These are phyloP conservation scores for Crematogaster levior DNA, from an alignment of 2,888 invertebrate species.

Conservation along the genomic window DNA sequence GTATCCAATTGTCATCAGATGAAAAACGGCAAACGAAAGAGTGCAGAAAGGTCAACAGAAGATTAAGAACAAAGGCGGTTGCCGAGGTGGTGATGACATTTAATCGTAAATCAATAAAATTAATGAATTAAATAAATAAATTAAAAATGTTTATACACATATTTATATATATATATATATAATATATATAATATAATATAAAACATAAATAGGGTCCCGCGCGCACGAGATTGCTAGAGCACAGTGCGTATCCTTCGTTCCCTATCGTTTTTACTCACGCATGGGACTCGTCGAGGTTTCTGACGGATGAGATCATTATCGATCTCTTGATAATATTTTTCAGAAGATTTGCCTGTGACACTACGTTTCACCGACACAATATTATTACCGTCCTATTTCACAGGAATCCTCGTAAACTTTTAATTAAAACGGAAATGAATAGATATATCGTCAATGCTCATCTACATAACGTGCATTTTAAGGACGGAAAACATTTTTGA, in stretches of 20 bases:
- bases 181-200: constrained; percentile 83
- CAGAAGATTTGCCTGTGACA: not conserved
- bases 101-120: constrained; percentile 85
- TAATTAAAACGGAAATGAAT: constrained; percentile 32
- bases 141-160: constrained; percentile 84
- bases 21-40: constrained; percentile 54
- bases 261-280: constrained; percentile 54
- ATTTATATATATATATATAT: constrained; percentile 78
- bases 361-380: not conserved
- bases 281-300: constrained; percentile 69
- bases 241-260: constrained; percentile 79
- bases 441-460: not conserved
- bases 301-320: constrained; percentile 62
- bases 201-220: constrained; percentile 84
- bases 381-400: not conserved
- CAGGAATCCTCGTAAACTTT: not conserved
- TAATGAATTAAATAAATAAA: constrained; percentile 85
- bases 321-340: constrained; percentile 34
- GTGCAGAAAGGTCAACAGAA: constrained; percentile 69
- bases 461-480: not conserved
- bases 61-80: constrained; percentile 67
- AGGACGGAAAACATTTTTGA: constrained; percentile 12
- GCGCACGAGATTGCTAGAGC: constrained; percentile 80
- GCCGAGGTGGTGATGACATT: constrained; percentile 83
- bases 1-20: constrained; percentile 2